These are phyloP conservation scores for Strigamia maritima DNA, from an alignment of 2,888 invertebrate species.

Conservation along the genomic window DNA sequence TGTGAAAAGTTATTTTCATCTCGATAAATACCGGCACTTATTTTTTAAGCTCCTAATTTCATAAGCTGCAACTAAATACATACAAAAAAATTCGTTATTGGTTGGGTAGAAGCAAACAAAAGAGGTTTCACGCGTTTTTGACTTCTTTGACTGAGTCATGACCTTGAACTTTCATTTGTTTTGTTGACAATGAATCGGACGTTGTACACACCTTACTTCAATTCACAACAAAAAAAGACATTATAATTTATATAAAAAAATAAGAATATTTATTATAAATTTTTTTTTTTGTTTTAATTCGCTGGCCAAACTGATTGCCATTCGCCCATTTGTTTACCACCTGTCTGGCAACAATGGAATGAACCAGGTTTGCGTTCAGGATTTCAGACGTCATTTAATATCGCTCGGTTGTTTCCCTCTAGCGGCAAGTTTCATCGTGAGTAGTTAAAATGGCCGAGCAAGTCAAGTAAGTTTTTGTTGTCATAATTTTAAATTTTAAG, in stretches of 20 bases:
- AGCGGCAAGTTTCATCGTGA: neutral
- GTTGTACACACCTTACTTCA: neutral
- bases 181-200: neutral
- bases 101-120: neutral
- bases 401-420: neutral
- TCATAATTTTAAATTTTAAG: neutral
- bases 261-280: neutral
- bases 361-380: neutral
- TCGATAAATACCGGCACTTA: neutral
- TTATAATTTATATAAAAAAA: neutral
- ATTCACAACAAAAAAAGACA: neutral
- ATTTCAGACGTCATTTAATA: neutral
- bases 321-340: neutral
- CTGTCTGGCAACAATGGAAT: constrained; percentile 20
- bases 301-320: neutral
- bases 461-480: constrained; percentile 6
- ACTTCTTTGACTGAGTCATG: neutral
- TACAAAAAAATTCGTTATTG: neutral
- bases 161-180: constrained; percentile 3
- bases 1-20: neutral
- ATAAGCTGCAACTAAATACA: neutral
- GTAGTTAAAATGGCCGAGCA: neutral
- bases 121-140: constrained; percentile 2
- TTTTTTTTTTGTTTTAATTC: constrained; percentile 2
- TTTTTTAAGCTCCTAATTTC: neutral